Evolutionary conservation across 2,797 vertebrate species (phyloP).

Genomic region (Lithobates pipiens): DNA sequence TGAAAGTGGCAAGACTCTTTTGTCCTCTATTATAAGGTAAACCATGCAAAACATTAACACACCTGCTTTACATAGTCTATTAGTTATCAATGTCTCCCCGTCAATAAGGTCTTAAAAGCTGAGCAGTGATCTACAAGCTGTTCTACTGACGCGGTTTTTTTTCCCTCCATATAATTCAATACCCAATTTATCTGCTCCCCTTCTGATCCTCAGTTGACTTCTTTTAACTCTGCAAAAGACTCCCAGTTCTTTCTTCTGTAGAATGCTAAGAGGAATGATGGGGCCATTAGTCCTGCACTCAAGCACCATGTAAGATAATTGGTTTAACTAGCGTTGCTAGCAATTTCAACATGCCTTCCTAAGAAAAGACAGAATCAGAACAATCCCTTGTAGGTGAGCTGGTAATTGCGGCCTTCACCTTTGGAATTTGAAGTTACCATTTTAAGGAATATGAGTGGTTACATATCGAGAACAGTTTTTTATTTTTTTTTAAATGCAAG

Average conservation of each 20-base stretch:
- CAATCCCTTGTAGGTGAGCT: background rate
- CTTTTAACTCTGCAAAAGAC: conserved; percentile 24
- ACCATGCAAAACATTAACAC: background rate
- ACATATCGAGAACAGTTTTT: too few species aligned
- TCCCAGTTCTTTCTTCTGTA: conserved; percentile 13
- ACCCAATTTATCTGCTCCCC: background rate
- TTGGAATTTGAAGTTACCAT: background rate
- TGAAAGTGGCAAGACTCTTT: too few species aligned
- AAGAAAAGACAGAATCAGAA: background rate
- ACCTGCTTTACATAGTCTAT: conserved; percentile 10
- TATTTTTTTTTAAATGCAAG: too few species aligned
- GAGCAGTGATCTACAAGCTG: background rate
- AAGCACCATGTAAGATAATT: conserved; percentile 36
- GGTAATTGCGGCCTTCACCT: conserved; percentile 13
- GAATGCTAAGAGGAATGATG: conserved; percentile 29
- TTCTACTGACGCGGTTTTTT: background rate
- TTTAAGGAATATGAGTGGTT: too few species aligned
- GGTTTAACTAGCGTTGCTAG: conserved; percentile 21
- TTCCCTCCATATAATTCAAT: background rate
- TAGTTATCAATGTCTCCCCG: background rate
- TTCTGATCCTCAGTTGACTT: background rate
- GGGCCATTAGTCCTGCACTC: conserved; percentile 31
- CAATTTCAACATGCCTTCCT: conserved; percentile 20
- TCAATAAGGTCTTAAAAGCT: background rate
- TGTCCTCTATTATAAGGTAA: background rate